Evolutionary conservation across 2,797 vertebrate genomes (phyloP), one percentile per base, ranked within the genome.

Genomic region (Odontamblyopus lacepedii): DNA sequence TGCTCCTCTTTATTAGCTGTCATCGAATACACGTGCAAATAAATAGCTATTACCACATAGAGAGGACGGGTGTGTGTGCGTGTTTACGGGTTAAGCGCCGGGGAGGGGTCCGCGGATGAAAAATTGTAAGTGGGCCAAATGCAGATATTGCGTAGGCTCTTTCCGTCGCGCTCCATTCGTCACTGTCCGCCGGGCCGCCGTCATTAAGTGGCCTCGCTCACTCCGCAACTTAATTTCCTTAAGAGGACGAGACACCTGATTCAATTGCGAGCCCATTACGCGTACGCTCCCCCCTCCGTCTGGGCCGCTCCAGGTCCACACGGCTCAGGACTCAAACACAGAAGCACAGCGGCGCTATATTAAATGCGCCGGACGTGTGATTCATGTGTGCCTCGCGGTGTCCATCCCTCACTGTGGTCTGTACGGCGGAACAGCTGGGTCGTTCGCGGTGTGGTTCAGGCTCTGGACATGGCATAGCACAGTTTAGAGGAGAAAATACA

Each of bases 21-120:
- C 96, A 96, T 96, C 94, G 95, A 96, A 98, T 96, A 95, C 96
- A 98, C 96, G 97, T 95, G 96, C 96, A 96, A 97, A 98, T 98
- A 97, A 98, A 97, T 92, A 94, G 91, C 93, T 93, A 95, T 93
- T 95, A 97, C 94, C 95, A 93, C 95, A 94, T 92, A 91, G 95
- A 93, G 95, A 95, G 96, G 91, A 89, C 92, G 92, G 91, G 92
- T 92, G 55, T 16, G 29, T 67, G 50, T 63, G 64, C 60, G 57
- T 72, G 67, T 70, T 63, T 78, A 67, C 51, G 29, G 59, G 63
- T 66, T 53, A 75, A 5, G 30, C 30, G 15, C 35, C 66, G 38
- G 60, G 62, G 82, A 77, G 89, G 89, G 81, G 70, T 74, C 72
- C 67, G 50, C 4, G 74, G 88, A 95, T 97, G 96, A 98, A 96